Base-by-base conservation (phyloP, 2,888 invertebrate species). In the Chesias legatella region DNA sequence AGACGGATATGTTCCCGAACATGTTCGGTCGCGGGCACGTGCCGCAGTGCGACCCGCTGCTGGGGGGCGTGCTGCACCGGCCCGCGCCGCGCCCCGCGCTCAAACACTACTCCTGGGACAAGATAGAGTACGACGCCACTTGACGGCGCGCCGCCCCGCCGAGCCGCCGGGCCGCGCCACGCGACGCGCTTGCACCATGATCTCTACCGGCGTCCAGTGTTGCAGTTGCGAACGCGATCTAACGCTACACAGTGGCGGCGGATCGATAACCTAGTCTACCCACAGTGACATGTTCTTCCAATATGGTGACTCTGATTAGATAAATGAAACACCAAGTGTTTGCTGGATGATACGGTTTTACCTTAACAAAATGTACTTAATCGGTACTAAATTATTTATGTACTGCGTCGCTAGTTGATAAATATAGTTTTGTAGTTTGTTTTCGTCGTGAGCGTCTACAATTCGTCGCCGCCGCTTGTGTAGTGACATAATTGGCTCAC, bases 81-180 rank as follows among this genome's bases (percentile, higher is more conserved):
- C 92, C 94, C 13, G 67, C 84, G 38, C 84, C 91, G 27, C 91
- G 93, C 26, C 92, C 93, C 46, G 91, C 90, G 47, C 90, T 90
- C 48, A 88, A 91, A 51, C 91, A 91, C 56, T 89, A 92, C 60
- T 91, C 92, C 8, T 95, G 95, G 95, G 94, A 94, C 73, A 92
- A 91, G 69, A 90, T 93, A 56, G 94, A 94, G 79, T 94, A 90
- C 75, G 92, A 93, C 69, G 91, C 93, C 76, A 88, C 88, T 60
- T 88, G 88, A 88, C 88, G 67, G 67, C 51, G 58, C 38, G 36
- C 37, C 43, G 27, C 33, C 24, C 30, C 45, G 33, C 53, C 26
- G n/a, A n/a, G n/a, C n/a, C n/a, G n/a, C n/a, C n/a, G n/a, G 23
- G 37, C 37, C 33, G 32, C 43, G 1, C n/a, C 25, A 22, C 27